These are phyloP conservation scores for human (Homo sapiens) DNA, from an alignment of 2,113 vertebrate genomes.

Conservation along the genomic window DNA sequence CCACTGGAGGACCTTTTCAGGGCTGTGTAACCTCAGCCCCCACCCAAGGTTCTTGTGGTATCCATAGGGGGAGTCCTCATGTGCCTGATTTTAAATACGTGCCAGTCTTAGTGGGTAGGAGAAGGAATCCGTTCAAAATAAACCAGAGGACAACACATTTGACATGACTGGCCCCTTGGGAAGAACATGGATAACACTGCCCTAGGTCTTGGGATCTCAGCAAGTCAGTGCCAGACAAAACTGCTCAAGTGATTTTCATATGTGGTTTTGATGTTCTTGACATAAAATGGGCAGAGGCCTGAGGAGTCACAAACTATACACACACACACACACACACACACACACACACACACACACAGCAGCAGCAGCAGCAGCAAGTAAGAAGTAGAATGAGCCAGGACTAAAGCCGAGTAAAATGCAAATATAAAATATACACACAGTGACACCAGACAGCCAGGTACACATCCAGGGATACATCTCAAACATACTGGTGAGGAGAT, in stretches of 20 bases:
- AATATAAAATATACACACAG: not conserved
- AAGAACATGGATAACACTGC: not conserved
- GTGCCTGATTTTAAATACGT: not conserved
- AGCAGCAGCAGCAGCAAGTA: too few relatives aligned
- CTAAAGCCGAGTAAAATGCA: not conserved
- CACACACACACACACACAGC: too few relatives aligned
- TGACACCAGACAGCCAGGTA: rapidly evolving
- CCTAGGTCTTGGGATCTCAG: not conserved
- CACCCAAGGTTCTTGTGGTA: not conserved
- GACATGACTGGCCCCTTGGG: not conserved
- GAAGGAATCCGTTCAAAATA: not conserved
- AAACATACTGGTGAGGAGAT: not conserved
- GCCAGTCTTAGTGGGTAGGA: not conserved
- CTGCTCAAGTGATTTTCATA: not conserved
- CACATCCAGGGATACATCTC: not conserved
- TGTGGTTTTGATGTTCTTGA: not conserved
- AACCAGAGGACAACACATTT: not conserved
- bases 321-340: too few relatives aligned
- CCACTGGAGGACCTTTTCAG: not conserved
- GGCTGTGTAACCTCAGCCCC: too few relatives aligned
- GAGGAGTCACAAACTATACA: not conserved
- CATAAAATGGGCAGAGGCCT: not conserved
- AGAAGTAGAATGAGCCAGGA: not conserved
- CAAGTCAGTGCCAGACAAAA: not conserved
- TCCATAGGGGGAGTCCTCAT: not conserved